A percentile compares a stretch with the other conserved stretches of the same genome.
These are phyloP conservation scores for Lepidocyrtinus sp. DNA, from an alignment of 2,888 invertebrate species.

Conservation along the genomic window DNA sequence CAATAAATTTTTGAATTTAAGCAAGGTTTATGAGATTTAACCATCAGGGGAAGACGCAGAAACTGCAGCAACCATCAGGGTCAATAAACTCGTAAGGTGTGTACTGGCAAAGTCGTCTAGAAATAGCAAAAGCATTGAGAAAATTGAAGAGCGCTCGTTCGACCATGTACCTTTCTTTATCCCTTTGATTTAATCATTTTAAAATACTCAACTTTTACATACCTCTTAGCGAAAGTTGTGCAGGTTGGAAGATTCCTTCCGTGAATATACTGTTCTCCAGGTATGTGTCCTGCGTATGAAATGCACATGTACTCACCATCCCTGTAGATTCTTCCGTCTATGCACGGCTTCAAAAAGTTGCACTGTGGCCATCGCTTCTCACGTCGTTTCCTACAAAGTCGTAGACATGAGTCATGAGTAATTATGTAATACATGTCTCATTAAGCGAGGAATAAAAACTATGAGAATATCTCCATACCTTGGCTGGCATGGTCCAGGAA, in stretches of 20 bases:
- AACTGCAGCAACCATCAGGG: constrained; percentile 68
- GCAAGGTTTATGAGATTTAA: too few species aligned
- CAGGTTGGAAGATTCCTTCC: constrained; percentile 68
- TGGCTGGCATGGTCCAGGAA: too few species aligned
- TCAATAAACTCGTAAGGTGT: constrained; percentile 69
- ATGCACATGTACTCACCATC: constrained; percentile 62
- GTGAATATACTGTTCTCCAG: constrained; percentile 66
- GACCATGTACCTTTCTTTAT: too few species aligned
- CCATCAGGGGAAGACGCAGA: too few species aligned
- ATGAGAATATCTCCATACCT: too few species aligned
- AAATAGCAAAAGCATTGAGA: constrained; percentile 1
- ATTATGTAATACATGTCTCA: too few species aligned
- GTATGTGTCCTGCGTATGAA: constrained; percentile 65
- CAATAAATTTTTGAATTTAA: too few species aligned
- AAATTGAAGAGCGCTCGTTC: too few species aligned
- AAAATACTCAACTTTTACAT: too few species aligned
- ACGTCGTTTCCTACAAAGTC: constrained; percentile 57
- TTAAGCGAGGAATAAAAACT: too few species aligned
- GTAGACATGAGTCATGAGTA: too few species aligned
- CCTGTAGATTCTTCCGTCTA: constrained; percentile 61
- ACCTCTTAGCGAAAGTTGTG: constrained; percentile 67
- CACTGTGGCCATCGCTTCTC: constrained; percentile 65
- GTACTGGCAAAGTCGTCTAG: constrained; percentile 65
- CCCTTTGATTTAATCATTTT: too few species aligned
- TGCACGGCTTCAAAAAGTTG: constrained; percentile 68